phyloP scores from a whole-genome alignment of 2,888 invertebrate genomes.

The Meloe dianella region DNA sequence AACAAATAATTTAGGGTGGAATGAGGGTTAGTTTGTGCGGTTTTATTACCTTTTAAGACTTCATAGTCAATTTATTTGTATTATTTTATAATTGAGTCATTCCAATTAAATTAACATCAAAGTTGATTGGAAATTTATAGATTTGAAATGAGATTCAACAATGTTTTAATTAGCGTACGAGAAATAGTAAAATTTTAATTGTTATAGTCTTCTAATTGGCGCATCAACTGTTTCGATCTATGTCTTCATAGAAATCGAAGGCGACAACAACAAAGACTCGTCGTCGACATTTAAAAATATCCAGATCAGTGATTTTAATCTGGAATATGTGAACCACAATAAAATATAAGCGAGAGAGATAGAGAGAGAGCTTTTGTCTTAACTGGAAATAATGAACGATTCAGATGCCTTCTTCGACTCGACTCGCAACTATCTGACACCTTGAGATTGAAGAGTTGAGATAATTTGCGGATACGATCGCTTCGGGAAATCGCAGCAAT shows the following conservation, averaged over 20 bases:
- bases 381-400: constrained; percentile 40
- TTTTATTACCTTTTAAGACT: neutral
- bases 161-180: neutral
- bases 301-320: neutral
- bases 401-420: constrained; percentile 31
- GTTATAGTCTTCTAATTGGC: neutral
- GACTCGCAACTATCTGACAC: constrained; percentile 37
- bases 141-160: neutral
- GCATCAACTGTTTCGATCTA: neutral
- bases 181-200: neutral
- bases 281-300: neutral
- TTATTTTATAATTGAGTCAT: constrained; percentile 1
- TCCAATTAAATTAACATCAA: neutral
- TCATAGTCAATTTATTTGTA: neutral
- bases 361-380: constrained; percentile 37
- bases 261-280: neutral
- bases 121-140: neutral
- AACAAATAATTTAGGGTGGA: neutral
- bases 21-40: neutral
- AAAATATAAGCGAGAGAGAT: constrained; percentile 18
- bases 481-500: constrained; percentile 12
- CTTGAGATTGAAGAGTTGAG: constrained; percentile 35
- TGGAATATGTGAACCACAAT: neutral
- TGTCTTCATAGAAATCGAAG: neutral
- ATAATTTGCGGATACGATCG: constrained; percentile 27